These are phyloP conservation scores for Ridgeia piscesae DNA, from an alignment of 1,140 invertebrate species.

Conservation along the genomic window DNA sequence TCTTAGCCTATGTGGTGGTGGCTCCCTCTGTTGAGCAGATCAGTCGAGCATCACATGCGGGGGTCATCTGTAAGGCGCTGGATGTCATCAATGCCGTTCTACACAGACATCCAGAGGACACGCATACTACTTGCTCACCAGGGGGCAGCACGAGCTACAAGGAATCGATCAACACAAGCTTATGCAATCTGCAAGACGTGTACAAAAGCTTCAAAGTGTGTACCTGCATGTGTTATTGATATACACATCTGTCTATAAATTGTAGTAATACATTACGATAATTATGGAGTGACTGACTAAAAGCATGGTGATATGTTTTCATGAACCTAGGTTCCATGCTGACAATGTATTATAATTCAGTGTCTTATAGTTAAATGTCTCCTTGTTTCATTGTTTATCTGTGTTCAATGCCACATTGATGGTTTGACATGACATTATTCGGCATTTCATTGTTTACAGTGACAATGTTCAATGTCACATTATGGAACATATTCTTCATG, in stretches of 20 bases:
- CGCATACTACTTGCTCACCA: background rate
- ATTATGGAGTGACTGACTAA: too few species aligned
- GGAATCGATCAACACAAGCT: background rate
- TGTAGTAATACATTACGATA: too few species aligned
- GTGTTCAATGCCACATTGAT: too few species aligned
- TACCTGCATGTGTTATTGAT: background rate
- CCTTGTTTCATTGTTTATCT: too few species aligned
- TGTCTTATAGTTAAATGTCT: too few species aligned
- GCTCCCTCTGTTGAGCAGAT: background rate
- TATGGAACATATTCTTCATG: too few species aligned
- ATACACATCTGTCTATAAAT: background rate
- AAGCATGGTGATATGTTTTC: too few species aligned
- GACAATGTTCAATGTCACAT: too few species aligned
- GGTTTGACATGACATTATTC: too few species aligned
- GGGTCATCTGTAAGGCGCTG: background rate
- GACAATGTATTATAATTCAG: too few species aligned
- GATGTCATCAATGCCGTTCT: background rate
- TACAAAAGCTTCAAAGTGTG: background rate
- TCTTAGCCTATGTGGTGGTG: background rate
- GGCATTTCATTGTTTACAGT: too few species aligned
- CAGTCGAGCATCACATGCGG: background rate
- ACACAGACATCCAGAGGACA: background rate
- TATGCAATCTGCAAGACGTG: background rate
- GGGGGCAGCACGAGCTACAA: background rate
- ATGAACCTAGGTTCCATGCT: too few species aligned